These are phyloP conservation scores for Oligia strigilis DNA, from an alignment of 2,888 invertebrate genomes.

Conservation along the genomic window DNA sequence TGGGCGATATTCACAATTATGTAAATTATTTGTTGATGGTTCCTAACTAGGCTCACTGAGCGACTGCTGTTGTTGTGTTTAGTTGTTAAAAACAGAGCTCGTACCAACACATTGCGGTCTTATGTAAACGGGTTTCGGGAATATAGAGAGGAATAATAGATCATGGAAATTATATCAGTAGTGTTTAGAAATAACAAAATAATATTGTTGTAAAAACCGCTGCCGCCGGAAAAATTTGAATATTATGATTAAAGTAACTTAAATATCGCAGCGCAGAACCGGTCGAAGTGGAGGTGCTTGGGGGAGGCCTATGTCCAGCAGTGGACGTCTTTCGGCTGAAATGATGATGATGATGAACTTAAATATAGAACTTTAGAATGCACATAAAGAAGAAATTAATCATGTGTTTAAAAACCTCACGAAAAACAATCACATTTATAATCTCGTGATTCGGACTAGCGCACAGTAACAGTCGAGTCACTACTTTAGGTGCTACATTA, in stretches of 20 bases:
- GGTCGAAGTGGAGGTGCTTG: too few species aligned
- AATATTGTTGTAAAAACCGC: neutral
- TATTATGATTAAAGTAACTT: neutral
- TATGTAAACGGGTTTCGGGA: neutral
- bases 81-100: constrained; percentile 24
- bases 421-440: neutral
- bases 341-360: too few species aligned
- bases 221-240: neutral
- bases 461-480: neutral
- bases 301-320: too few species aligned
- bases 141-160: neutral
- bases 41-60: constrained; percentile 11
- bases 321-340: too few species aligned
- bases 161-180: neutral
- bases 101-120: neutral
- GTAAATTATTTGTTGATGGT: constrained; percentile 51
- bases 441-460: neutral
- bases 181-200: neutral
- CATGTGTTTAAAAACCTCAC: neutral
- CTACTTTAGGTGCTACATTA: neutral
- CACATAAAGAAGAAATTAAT: neutral
- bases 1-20: constrained; percentile 36
- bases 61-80: constrained; percentile 5
- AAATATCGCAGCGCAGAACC: too few species aligned
- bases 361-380: neutral